Percentiles rank a stretch among this genome's conserved stretches.
These are phyloP conservation scores for Macrobrachium rosenbergii DNA, from an alignment of 1,140 invertebrate species.

Conservation along the genomic window DNA sequence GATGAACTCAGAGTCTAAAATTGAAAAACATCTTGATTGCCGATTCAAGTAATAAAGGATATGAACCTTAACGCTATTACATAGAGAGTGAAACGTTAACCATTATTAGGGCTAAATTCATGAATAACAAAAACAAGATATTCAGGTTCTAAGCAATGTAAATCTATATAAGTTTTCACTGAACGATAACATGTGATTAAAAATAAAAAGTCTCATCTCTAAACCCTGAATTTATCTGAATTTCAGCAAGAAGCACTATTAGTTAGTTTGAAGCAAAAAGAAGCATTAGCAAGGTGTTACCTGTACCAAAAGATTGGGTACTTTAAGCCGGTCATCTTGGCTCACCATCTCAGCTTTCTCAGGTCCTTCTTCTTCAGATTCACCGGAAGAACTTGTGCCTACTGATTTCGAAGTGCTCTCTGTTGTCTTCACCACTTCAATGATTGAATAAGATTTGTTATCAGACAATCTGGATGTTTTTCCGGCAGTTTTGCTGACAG, in stretches of 20 bases:
- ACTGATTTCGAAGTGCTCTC: neutral
- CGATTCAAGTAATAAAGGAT: too few relatives aligned
- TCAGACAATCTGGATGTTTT: neutral
- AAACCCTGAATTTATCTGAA: neutral
- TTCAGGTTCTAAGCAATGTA: too few relatives aligned
- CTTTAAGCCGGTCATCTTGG: conserved; percentile 47
- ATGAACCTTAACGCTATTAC: too few relatives aligned
- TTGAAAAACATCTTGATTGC: too few relatives aligned
- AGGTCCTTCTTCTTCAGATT: conserved; percentile 58
- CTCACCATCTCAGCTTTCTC: conserved; percentile 59
- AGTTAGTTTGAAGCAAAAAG: conserved; percentile 8
- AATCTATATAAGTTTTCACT: too few relatives aligned
- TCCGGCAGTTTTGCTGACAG: too few relatives aligned
- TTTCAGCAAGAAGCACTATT: neutral
- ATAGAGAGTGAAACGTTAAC: too few relatives aligned
- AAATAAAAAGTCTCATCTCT: neutral
- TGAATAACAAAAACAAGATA: too few relatives aligned
- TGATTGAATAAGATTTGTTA: neutral
- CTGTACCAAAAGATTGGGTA: conserved; percentile 63
- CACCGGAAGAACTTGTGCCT: conserved; percentile 50
- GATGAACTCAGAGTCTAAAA: too few relatives aligned
- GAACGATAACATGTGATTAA: too few relatives aligned
- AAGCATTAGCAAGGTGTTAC: conserved; percentile 57
- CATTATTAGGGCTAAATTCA: too few relatives aligned
- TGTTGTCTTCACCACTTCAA: conserved; percentile 7